phyloP scores from a whole-genome alignment of 2,797 vertebrate genomes.

The Sebastolobus altivelis region DNA sequence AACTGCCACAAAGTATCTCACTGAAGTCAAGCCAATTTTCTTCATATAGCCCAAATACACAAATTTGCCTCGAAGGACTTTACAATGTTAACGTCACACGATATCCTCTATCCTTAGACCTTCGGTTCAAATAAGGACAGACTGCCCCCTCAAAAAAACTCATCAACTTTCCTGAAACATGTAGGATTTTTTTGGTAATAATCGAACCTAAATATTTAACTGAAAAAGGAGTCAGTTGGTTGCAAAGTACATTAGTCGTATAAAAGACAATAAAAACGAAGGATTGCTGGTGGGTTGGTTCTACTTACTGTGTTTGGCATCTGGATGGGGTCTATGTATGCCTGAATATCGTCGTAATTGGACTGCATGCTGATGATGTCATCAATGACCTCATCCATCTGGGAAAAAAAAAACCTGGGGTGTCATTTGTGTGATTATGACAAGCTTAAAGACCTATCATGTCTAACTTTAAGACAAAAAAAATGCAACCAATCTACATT shows the following conservation, averaged over 20 bases:
- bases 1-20: neutral
- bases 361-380: conserved; percentile 95
- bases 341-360: conserved; percentile 91
- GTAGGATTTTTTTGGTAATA: neutral
- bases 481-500: neutral
- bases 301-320: conserved; percentile 95
- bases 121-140: neutral
- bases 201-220: neutral
- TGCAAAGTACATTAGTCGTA: conserved; percentile 10
- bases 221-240: neutral
- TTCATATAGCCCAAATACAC: neutral
- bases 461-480: neutral
- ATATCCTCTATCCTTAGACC: no score
- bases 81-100: neutral
- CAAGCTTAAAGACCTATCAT: neutral
- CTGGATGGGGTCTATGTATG: conserved; percentile 91
- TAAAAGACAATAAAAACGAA: neutral
- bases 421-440: conserved; percentile 30
- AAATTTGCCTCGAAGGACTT: neutral
- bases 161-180: neutral
- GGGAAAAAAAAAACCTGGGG: neutral
- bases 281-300: conserved; percentile 2
- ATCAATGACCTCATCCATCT: conserved; percentile 98
- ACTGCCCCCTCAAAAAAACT: neutral
- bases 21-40: neutral